Evolutionary conservation across 2,113 vertebrate species (phyloP).

Genomic region (Morone chrysops): DNA sequence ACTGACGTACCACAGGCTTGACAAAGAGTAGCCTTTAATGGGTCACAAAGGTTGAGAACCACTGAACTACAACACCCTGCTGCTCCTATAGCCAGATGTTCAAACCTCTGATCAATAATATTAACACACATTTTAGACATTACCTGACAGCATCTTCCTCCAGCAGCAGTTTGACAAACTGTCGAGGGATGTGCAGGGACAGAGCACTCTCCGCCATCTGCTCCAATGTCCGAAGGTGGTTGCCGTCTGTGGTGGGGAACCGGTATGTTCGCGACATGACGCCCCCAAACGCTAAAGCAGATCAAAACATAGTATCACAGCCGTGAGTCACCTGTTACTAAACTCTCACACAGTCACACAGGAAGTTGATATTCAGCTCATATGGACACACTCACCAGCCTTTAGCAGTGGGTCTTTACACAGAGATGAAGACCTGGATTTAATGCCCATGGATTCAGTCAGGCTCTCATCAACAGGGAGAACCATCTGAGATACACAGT

Average conservation of each 20-base stretch:
- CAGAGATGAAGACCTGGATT: constrained; percentile 94
- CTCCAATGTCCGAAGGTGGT: constrained; percentile 96
- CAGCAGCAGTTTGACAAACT: constrained; percentile 96
- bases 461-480: constrained; percentile 97
- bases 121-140: neutral
- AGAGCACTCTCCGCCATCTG: constrained; percentile 97
- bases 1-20: neutral
- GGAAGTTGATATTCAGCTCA: neutral
- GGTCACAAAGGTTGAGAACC: neutral
- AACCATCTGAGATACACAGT: constrained; percentile 87
- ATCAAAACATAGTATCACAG: neutral
- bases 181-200: constrained; percentile 93
- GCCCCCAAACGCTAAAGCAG: constrained; percentile 90
- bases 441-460: constrained; percentile 92
- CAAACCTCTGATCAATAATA: neutral
- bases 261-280: constrained; percentile 97
- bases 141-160: constrained; percentile 98
- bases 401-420: constrained; percentile 94
- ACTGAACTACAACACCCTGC: neutral
- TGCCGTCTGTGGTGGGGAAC: constrained; percentile 96
- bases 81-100: neutral
- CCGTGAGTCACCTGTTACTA: neutral
- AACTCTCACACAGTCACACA: neutral
- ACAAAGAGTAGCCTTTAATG: neutral
- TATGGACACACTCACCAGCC: constrained; percentile 86